A percentile compares a stretch with the other conserved stretches of the same genome.
Evolutionary conservation across 1,140 invertebrate species (phyloP).

Genomic region (Branchinecta lindahli): DNA sequence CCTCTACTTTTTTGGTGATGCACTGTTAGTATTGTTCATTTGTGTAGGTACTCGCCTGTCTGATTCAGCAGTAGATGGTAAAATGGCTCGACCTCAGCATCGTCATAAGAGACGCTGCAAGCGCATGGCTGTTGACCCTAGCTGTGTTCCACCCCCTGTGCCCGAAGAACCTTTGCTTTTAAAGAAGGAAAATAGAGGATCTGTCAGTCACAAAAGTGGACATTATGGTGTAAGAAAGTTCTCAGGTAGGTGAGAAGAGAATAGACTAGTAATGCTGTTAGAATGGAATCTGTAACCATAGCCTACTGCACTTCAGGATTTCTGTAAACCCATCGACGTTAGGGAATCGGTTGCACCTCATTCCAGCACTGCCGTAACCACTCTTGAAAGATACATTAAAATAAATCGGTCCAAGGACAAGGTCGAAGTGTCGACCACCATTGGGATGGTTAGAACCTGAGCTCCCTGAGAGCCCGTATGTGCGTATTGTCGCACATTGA

Average conservation of each 20-base stretch:
- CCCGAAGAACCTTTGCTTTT: neutral
- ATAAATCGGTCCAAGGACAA: too few relatives aligned
- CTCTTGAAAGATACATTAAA: too few relatives aligned
- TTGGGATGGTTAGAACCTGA: too few relatives aligned
- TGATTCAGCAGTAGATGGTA: neutral
- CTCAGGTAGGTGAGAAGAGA: neutral
- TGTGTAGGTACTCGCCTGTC: neutral
- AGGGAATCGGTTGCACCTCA: too few relatives aligned
- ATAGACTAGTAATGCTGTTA: too few relatives aligned
- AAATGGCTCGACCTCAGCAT: neutral
- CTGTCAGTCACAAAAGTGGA: neutral
- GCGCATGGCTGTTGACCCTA: neutral
- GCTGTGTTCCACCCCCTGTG: neutral
- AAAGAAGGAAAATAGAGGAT: neutral
- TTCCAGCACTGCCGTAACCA: too few relatives aligned
- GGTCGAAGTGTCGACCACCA: too few relatives aligned
- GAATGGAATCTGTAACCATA: too few relatives aligned
- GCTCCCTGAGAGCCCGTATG: too few relatives aligned
- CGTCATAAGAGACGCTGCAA: neutral
- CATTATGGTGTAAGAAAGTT: constrained; percentile 6
- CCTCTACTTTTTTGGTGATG: neutral
- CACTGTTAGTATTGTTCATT: neutral
- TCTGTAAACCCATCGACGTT: too few relatives aligned
- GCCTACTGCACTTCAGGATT: too few relatives aligned
- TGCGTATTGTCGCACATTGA: too few relatives aligned